These are phyloP conservation scores for Fabriciana adippe DNA, from an alignment of 2,888 invertebrate genomes.

Conservation along the genomic window DNA sequence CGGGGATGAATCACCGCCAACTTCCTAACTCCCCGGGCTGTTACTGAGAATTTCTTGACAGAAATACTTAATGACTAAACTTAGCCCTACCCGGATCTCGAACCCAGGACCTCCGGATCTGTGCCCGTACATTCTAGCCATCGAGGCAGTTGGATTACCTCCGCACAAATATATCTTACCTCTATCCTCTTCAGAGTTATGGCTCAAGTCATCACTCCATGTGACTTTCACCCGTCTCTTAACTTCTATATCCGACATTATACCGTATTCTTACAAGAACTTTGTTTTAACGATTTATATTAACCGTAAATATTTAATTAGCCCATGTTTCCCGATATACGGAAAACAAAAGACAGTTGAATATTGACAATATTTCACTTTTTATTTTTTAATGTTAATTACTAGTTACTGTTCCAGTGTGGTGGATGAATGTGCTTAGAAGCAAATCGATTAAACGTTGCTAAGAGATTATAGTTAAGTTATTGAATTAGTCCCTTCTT, in stretches of 20 bases:
- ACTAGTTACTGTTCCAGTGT: neutral
- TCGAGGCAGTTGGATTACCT: neutral
- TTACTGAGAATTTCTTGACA: too few species aligned
- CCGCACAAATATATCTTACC: conserved; percentile 51
- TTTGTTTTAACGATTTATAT: too few species aligned
- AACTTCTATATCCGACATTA: conserved; percentile 44
- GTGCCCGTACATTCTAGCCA: too few species aligned
- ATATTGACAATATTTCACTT: neutral
- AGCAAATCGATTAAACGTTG: conserved; percentile 24
- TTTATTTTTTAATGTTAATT: neutral
- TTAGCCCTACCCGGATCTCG: too few species aligned
- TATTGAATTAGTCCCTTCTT: too few species aligned
- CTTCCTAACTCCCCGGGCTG: too few species aligned
- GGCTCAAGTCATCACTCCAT: conserved; percentile 78
- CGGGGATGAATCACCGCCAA: too few species aligned
- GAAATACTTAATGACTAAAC: too few species aligned
- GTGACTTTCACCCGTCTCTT: conserved; percentile 61
- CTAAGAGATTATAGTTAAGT: neutral
- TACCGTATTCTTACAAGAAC: neutral
- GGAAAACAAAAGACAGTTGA: conserved; percentile 43
- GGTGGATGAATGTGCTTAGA: neutral
- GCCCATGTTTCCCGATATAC: conserved; percentile 40
- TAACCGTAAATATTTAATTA: neutral
- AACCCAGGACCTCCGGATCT: too few species aligned
- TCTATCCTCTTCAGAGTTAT: conserved; percentile 77